A percentile compares a stretch with the other conserved stretches of the same genome.
Evolutionary conservation across 1,140 invertebrate species (phyloP).

Genomic region (Lordiphosa stackelbergi): DNA sequence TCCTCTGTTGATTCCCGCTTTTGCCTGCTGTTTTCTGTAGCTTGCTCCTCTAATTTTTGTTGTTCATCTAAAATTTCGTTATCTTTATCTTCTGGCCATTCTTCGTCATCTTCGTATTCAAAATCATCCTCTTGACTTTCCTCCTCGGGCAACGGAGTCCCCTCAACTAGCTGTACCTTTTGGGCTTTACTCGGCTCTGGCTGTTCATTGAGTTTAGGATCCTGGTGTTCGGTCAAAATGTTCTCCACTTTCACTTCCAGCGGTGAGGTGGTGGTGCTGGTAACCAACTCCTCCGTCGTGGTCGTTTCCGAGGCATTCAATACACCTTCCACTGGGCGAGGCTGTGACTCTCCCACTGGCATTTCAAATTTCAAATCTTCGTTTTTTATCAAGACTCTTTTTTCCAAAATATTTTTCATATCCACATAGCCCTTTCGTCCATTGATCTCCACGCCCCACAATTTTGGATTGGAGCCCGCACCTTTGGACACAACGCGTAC

Average conservation of each 20-base stretch:
- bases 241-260: constrained; percentile 37
- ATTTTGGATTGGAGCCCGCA: constrained; percentile 81
- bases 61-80: constrained; percentile 24
- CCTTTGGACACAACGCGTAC: constrained; percentile 85
- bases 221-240: constrained; percentile 47
- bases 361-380: constrained; percentile 38
- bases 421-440: constrained; percentile 85
- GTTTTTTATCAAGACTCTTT: constrained; percentile 36
- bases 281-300: constrained; percentile 16
- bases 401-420: constrained; percentile 77
- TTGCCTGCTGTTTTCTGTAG: no score
- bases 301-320: constrained; percentile 39
- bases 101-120: constrained; percentile 32
- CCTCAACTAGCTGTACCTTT: constrained; percentile 54
- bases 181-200: constrained; percentile 35
- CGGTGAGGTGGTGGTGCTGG: constrained; percentile 50
- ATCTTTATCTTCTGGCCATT: not conserved
- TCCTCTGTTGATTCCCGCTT: no score
- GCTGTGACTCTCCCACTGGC: constrained; percentile 43
- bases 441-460: constrained; percentile 86
- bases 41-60: constrained; percentile 11
- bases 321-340: constrained; percentile 11
- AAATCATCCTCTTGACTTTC: constrained; percentile 24
- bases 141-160: constrained; percentile 54
- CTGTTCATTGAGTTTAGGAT: constrained; percentile 15